phyloP scores from a whole-genome alignment of 2,888 invertebrate genomes.

The Homarus gammarus region DNA sequence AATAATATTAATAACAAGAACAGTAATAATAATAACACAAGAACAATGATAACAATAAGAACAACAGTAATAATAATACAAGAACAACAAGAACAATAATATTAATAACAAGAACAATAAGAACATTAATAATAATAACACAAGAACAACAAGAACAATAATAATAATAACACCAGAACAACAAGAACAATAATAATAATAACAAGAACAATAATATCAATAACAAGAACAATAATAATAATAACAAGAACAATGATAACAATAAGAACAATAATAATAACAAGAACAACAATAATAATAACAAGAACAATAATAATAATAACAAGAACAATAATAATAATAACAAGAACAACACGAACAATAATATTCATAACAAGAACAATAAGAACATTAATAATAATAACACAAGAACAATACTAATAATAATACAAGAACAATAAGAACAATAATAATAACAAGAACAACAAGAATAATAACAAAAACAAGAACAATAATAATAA shows the following conservation, averaged over 20 bases:
- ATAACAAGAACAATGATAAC: background rate
- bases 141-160: background rate
- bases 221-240: background rate
- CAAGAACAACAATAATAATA: background rate
- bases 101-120: no score
- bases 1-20: no score
- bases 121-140: slow-evolving; percentile 12
- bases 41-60: background rate
- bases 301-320: background rate
- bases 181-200: background rate
- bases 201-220: background rate
- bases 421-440: no score
- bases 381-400: slow-evolving; percentile 5
- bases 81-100: background rate
- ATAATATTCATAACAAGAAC: background rate
- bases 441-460: no score
- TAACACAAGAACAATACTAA: background rate
- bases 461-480: background rate
- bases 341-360: background rate
- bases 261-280: background rate
- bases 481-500: background rate
- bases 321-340: background rate
- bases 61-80: background rate
- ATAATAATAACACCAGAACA: background rate
- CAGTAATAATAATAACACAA: no score